Evolutionary conservation across 2,797 vertebrate species (phyloP).

Genomic region (Micromesistius poutassou): DNA sequence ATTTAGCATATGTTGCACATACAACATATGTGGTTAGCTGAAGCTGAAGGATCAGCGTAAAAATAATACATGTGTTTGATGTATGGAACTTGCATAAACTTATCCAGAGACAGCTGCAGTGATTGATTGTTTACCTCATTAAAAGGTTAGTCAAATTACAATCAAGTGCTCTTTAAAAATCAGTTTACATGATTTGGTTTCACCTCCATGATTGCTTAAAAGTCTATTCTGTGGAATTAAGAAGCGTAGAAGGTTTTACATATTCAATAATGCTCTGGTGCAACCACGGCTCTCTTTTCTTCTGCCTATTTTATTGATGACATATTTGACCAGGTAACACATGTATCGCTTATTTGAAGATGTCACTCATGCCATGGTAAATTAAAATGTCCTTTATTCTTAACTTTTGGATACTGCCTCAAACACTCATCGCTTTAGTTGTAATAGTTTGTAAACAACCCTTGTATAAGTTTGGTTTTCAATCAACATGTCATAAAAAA

Average conservation of each 20-base stretch:
- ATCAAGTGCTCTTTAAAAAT: neutral
- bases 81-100: neutral
- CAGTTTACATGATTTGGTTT: neutral
- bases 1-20: neutral
- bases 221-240: neutral
- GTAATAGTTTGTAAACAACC: neutral
- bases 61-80: too few species aligned
- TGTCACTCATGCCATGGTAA: neutral
- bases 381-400: neutral
- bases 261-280: neutral
- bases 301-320: neutral
- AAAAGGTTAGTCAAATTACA: neutral
- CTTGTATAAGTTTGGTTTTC: neutral
- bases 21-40: neutral
- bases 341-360: neutral
- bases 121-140: neutral
- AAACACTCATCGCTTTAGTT: neutral
- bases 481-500: slow-evolving; percentile 2
- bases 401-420: neutral
- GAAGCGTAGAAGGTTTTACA: too few species aligned
- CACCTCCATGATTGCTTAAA: neutral
- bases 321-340: neutral
- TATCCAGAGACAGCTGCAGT: neutral
- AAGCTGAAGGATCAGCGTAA: neutral
- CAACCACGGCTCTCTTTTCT: neutral